Evolutionary conservation across 2,113 vertebrate genomes (phyloP).

Genomic region (Callopanchax toddi): DNA sequence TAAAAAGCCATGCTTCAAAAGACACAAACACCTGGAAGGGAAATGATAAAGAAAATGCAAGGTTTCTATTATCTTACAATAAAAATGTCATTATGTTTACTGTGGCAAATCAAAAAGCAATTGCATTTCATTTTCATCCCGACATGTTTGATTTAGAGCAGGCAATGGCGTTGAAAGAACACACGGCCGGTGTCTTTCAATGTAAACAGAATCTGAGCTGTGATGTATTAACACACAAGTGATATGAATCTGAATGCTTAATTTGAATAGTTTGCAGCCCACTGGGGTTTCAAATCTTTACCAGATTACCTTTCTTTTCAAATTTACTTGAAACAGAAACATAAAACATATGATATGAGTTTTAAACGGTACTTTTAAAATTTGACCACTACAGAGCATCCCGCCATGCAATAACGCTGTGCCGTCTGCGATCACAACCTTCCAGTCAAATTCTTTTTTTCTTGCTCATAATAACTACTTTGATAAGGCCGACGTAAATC

Average conservation of each 20-base stretch:
- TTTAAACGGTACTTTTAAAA: too few species aligned
- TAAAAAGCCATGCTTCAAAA: slow-evolving; percentile 56
- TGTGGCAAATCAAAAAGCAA: slow-evolving; percentile 66
- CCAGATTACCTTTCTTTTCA: background rate
- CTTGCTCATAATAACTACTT: background rate
- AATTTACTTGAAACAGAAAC: slow-evolving; percentile 25
- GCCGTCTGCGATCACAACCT: background rate
- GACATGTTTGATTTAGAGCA: slow-evolving; percentile 28
- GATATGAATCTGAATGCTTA: slow-evolving; percentile 55
- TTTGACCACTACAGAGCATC: too few species aligned
- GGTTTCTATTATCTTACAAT: slow-evolving; percentile 62
- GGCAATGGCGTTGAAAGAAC: slow-evolving; percentile 29
- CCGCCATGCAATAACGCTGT: too few species aligned
- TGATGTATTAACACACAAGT: slow-evolving; percentile 55
- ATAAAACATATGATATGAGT: slow-evolving; percentile 11
- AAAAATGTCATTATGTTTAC: slow-evolving; percentile 69
- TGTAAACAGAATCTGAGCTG: slow-evolving; percentile 41
- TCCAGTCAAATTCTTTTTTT: background rate
- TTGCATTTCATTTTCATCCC: slow-evolving; percentile 58
- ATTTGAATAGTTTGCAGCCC: slow-evolving; percentile 37
- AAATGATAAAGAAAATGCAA: slow-evolving; percentile 68
- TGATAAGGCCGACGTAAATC: slow-evolving; percentile 14
- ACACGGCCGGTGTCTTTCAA: slow-evolving; percentile 44
- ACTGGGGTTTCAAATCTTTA: slow-evolving; percentile 20
- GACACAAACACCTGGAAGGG: slow-evolving; percentile 56